Conservation (phyloP, 2,888 invertebrate species). For the Andrena praecox region DNA sequence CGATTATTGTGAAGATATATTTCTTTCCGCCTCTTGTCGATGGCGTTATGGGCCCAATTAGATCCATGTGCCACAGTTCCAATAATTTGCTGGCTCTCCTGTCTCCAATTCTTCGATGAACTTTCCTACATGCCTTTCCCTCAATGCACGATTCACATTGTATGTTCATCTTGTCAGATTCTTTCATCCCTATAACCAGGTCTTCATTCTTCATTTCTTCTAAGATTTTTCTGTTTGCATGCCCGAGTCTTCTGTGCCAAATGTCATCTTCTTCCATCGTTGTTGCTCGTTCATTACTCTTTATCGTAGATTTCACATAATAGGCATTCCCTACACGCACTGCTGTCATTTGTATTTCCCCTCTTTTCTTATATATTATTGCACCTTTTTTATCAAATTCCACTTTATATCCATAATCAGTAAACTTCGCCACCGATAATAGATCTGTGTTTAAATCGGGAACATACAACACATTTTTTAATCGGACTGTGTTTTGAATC, state of each 20-base stretch:
- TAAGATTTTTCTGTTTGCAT: neutral
- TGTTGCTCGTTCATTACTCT: neutral
- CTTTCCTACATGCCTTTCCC: neutral
- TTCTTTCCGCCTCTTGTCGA: neutral
- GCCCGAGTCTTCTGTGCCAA: conserved; percentile 7
- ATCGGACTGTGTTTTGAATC: neutral
- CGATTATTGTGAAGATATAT: conserved; percentile 14
- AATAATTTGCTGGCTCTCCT: neutral
- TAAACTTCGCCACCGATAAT: neutral
- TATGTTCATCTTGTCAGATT: neutral
- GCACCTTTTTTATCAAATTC: neutral
- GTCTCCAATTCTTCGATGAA: neutral
- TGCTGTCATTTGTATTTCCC: neutral
- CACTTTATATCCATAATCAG: neutral
- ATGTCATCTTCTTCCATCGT: neutral
- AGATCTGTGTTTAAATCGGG: conserved; percentile 14
- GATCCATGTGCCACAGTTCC: conserved; percentile 11
- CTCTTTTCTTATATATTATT: neutral
- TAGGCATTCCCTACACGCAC: neutral
- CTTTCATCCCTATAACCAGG: neutral
- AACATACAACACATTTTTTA: neutral
- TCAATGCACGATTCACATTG: conserved; percentile 15
- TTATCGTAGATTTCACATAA: neutral
- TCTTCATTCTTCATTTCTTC: neutral
- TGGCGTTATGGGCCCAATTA: conserved; percentile 33